Base-by-base conservation (phyloP, 2,797 vertebrate species). In the Cossypha polioptera region DNA sequence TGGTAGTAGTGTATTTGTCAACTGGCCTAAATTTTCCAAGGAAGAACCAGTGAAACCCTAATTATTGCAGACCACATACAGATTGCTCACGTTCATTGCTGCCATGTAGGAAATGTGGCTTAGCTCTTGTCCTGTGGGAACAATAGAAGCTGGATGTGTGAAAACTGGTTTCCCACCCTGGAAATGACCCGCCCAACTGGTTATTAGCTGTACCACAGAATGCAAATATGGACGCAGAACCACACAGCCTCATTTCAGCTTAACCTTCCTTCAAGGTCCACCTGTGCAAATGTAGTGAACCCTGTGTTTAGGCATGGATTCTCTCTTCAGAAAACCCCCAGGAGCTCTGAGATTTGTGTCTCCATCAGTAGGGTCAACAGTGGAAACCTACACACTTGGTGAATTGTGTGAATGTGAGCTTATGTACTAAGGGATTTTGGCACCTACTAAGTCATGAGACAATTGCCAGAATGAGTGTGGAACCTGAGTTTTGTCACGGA, bases 131-230 rank as follows among this genome's bases (percentile, higher is more conserved):
- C 53, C 48, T 92, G 42, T 83, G 72, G 65, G 85, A 94, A 88
- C 1, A 24, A 38, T 2, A 58, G 62, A 89, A 76, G 28, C 25
- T 88, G 79, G 10, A 77, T 83, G 42, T 54, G 38, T 62, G 57
- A 74, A 91, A 94, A 92, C 61, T 88, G 53, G 65, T 77, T 91
- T 96, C 26, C 78, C 91, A 88, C 72, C 29, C 24, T 74, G 78
- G 35, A 94, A 82, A 55, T 53, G 75, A 67, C 78, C 65, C 57
- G 57, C 68, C 53, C 48, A 77, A 74, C 87, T 80, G 57, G 78
- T 95, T 95, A 40, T 88, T 77, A 93, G 53, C 72, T 80, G 43
- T 65, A 71, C 85, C 88, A 73, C 61, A 51, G 68, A 50, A 91
- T 40, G 16, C 35, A 90, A 95, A 83, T 61, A 74, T 1, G 22